Evolutionary conservation across 2,888 invertebrate species (phyloP), one percentile per base, ranked within the genome.

Genomic region (Diadromus collaris): DNA sequence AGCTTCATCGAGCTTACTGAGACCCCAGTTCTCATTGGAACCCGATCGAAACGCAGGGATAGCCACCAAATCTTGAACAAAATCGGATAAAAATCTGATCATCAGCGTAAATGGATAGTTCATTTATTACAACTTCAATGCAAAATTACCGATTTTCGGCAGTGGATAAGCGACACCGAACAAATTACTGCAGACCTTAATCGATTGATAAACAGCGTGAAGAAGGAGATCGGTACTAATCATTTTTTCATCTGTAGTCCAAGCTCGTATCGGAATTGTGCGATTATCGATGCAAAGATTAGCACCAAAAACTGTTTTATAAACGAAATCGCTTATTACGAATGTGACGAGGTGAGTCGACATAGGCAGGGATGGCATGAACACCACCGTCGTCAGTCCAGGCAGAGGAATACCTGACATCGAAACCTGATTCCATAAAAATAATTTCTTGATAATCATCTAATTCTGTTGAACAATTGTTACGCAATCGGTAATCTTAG

Each of bases 151-250:
- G 29, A 78, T 63, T 68, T 97, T 97, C 0, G 96, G 95, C 80
- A 97, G 86, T 0, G 97, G 96, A 87, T 96, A 97, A 63, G 94
- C 92, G 41, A 96, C 94, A 85, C 94, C 93, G 87, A 97, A 97
- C 86, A 95, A 96, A 3, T 94, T 92, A 86, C 96, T 96, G 75
- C 95, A 93, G 84, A 94, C 95, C 67, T 92, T 93, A 0, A 98
- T 89, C 13, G 97, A 94, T 86, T 93, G 94, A 0, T 96, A 95
- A 0, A 96, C 96, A 7, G 96, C 94, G 44, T 94, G 93, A n/a
- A 96, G 88, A 0, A 97, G 95, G 83, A 95, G 56, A 95, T 6
- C 94, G 92, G 0, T 96, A 95, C 38, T 96, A 95, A 58, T 16
- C 0, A 2, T 16, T 54, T 75, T 63, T 38, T 67, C 67, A 1